Evolutionary conservation across 2,888 invertebrate species (phyloP), one percentile per base, ranked within the genome.

Genomic region (Hypercompe scribonia): DNA sequence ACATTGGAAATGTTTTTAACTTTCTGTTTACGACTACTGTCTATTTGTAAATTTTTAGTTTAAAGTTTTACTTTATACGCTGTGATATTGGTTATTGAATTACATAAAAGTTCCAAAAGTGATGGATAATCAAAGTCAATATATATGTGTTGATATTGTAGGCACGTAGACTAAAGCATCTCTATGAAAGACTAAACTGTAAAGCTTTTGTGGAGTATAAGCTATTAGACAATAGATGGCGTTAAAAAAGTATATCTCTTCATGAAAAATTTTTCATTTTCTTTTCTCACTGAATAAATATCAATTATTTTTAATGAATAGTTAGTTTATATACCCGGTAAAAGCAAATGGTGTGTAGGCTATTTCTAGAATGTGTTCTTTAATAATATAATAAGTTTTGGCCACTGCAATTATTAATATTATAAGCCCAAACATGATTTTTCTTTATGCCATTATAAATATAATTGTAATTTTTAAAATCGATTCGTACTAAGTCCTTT

Each of bases 201-300:
- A 65, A 24, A 70, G 68, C 65, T 76, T 70, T 75, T 68, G 42
- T 58, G 39, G 28, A 61, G 61, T 78, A 79, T 80, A 42, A 15
- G 80, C 93, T 92, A 92, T 87, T 89, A 79, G 78, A 78, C 87
- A 83, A 86, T 73, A 90, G 89, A 88, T 89, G 90, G 89, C 90
- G 89, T 66, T 81, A 65, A 24, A 65, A 24, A 46, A 42, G 24
- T 31, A 10, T 36, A 11, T 31, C 11, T 3, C 2, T 31, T n/a
- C 46, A 33, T 33, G 28, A 58, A 54, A 54, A 58, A 13, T 0
- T 58, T 13, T 28, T 28, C 15, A 0, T n/a, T 54, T n/a, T 54
- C n/a, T 58, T 28, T 58, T 28, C 58, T 15, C 28, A 28, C 28
- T 3, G 13, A 58, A 50, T 11, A 11, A 54, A 3, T 0, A 54